Evolutionary conservation across 53 echinoderm and acorn worm genomes (phyloP), one percentile per base, ranked within the genome.

Genomic region (Echinometra lucunter): DNA sequence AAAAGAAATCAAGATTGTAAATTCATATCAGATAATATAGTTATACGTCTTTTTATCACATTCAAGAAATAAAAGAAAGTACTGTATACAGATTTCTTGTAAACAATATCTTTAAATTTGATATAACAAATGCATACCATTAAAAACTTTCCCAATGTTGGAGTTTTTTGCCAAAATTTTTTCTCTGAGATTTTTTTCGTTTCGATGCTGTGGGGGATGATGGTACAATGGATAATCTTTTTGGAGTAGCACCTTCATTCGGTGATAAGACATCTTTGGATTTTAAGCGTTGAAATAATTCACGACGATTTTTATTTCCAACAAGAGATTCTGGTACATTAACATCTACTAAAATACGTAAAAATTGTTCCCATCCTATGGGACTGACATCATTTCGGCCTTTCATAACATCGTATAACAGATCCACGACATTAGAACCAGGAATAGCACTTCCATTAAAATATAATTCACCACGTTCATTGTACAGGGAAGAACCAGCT

Each of bases 361-460:
- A 55, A 94, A 94, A 96, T 5, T 96, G 75, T 45, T 93, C 91
- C 96, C 96, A 96, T 0, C 94, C 95, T 34, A 40, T 81, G 80
- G 96, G 96, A 25, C 93, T 28, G 45, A 88, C 89, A 21, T 32
- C 23, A 35, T 96, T 96, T 6, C 95, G 93, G 0, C 44, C 47
- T 45, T 91, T 72, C 19, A 96, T 27, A 0, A 94, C 91, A 47
- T 91, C 91, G 38, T 66, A 40, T 47, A 94, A 81, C 91, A 28
- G 94, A 88, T 96, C 96, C 16, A 75, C 94, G 1, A 96, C 15
- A 81, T 96, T 95, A 25, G 95, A 96, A 42, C 96, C 94, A 27
- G 12, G 45, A 18, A 94, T 66, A 15, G 32, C 35, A 30, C 92
- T 58, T 0, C 92, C 88, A 44, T 94, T 88, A 88, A 67, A 95